Evolutionary conservation across 1,140 invertebrate genomes (phyloP).

Genomic region (Andricus grossulariae): DNA sequence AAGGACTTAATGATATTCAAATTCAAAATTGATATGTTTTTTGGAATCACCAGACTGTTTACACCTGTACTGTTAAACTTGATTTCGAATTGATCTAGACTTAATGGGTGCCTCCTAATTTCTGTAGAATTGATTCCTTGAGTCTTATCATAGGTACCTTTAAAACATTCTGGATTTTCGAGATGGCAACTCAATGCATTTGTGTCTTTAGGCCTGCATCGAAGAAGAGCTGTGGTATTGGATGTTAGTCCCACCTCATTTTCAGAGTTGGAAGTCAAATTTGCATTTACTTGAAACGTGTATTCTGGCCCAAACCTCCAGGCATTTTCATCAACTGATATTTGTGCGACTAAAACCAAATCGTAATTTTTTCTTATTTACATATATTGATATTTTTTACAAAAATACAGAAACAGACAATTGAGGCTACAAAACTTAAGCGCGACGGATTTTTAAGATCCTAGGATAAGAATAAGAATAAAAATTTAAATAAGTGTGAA

Average conservation of each 20-base stretch:
- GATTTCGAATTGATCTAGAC: slow-evolving; percentile 50
- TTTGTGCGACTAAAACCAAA: slow-evolving; percentile 35
- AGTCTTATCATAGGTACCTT: slow-evolving; percentile 11
- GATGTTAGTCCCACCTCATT: slow-evolving; percentile 32
- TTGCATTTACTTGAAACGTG: slow-evolving; percentile 42
- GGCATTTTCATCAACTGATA: slow-evolving; percentile 43
- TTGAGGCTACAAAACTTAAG: too few relatives aligned
- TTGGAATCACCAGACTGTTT: slow-evolving; percentile 42
- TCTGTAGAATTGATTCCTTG: slow-evolving; percentile 41
- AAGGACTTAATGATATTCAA: slow-evolving; percentile 55
- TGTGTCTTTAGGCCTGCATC: slow-evolving; percentile 41
- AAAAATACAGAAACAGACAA: too few relatives aligned
- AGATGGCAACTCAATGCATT: slow-evolving; percentile 44
- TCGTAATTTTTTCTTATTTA: slow-evolving; percentile 7
- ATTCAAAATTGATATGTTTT: slow-evolving; percentile 37
- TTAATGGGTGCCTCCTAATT: slow-evolving; percentile 24
- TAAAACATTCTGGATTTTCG: slow-evolving; percentile 33
- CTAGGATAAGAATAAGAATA: too few relatives aligned
- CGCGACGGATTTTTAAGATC: too few relatives aligned
- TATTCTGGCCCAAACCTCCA: slow-evolving; percentile 53
- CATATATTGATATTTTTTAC: neutral
- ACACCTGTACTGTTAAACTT: slow-evolving; percentile 48
- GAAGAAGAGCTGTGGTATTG: slow-evolving; percentile 43
- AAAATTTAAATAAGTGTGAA: too few relatives aligned
- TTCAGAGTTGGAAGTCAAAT: slow-evolving; percentile 33